Percentiles rank a stretch among this genome's conserved stretches.
Evolutionary conservation across 2,797 vertebrate species (phyloP).

Genomic region (Chelon labrosus): DNA sequence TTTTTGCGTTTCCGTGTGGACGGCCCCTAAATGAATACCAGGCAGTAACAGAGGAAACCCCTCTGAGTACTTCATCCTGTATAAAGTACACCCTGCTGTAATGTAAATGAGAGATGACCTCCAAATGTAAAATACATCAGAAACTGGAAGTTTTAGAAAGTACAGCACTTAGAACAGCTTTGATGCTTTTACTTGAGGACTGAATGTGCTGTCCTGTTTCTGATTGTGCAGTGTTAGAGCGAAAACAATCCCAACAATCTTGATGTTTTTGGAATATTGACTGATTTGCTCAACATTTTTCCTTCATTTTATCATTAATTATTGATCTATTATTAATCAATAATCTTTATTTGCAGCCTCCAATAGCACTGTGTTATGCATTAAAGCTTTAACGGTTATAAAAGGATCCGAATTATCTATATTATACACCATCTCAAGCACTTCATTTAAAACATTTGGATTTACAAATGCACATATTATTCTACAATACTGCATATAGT

Average conservation of each 20-base stretch:
- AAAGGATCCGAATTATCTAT: no score
- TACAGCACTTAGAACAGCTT: background rate
- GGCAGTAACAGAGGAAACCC: constrained; percentile 47
- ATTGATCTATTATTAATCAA: no score
- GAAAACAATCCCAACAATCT: background rate
- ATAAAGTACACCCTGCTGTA: constrained; percentile 10
- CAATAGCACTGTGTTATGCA: no score
- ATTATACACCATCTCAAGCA: background rate
- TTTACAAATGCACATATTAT: background rate
- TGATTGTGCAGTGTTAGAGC: background rate
- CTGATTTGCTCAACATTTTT: background rate
- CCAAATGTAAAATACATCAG: constrained; percentile 48
- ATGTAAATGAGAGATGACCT: constrained; percentile 59
- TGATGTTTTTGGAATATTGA: background rate
- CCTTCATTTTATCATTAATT: background rate
- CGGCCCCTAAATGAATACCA: constrained; percentile 49
- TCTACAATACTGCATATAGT: background rate
- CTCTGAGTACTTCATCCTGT: constrained; percentile 46
- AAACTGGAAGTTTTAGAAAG: constrained; percentile 9
- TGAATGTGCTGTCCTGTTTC: background rate
- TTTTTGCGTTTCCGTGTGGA: no score
- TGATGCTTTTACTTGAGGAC: background rate
- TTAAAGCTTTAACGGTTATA: no score
- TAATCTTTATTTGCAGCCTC: no score
- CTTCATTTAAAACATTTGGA: no score